These are phyloP conservation scores for Plutomurus gul DNA, from an alignment of 1,140 invertebrate species.

Conservation along the genomic window DNA sequence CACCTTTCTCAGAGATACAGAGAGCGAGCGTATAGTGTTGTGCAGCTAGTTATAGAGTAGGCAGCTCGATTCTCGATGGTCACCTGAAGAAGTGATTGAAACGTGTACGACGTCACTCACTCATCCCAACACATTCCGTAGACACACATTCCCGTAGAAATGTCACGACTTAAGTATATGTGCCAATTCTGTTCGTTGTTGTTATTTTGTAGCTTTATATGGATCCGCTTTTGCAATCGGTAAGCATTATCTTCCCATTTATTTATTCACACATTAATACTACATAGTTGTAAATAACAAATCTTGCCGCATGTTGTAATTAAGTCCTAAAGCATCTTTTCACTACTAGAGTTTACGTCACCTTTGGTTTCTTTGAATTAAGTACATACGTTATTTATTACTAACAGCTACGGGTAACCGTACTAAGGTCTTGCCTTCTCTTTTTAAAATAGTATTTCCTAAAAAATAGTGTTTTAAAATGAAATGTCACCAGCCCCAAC, in stretches of 20 bases:
- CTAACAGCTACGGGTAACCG: no score
- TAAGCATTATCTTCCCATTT: background rate
- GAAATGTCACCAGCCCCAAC: no score
- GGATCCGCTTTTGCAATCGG: constrained; percentile 7
- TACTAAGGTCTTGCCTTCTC: no score
- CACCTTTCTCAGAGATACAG: no score
- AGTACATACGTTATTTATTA: no score
- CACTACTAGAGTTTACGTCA: no score
- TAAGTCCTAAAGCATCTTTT: no score
- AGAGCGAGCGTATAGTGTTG: no score
- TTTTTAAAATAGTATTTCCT: no score
- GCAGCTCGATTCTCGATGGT: constrained; percentile 7
- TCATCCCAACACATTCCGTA: background rate
- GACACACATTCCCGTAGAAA: constrained; percentile 20
- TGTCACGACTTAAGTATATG: constrained; percentile 8
- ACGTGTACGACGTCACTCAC: constrained; percentile 8
- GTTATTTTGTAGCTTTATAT: constrained; percentile 4
- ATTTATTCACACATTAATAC: background rate
- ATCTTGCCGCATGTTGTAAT: no score
- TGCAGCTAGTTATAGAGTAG: background rate
- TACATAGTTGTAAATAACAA: background rate
- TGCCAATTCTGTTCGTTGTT: constrained; percentile 21
- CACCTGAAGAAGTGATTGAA: constrained; percentile 23
- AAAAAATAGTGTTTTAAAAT: no score
- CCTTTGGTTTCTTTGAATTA: no score